These are phyloP conservation scores for Tridacna crocea DNA, from an alignment of 2,888 invertebrate genomes.

Conservation along the genomic window DNA sequence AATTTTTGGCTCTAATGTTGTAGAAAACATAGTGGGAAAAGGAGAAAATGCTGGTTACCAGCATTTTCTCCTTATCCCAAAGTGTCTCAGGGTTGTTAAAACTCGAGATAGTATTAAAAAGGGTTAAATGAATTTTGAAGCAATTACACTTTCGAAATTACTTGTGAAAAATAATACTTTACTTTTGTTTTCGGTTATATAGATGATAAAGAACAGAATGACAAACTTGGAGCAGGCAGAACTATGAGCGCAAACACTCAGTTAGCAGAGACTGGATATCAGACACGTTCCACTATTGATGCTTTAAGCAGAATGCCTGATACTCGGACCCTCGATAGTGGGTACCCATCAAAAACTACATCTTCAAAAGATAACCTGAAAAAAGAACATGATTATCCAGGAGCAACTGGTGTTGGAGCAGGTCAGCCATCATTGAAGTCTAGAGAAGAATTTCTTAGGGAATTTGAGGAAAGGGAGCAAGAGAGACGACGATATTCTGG, in stretches of 20 bases:
- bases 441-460: constrained; percentile 52
- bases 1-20: no score
- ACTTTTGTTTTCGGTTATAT: background rate
- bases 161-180: background rate
- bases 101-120: no score
- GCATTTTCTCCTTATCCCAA: no score
- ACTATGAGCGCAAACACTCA: background rate
- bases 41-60: no score
- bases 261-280: constrained; percentile 49
- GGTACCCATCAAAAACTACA: constrained; percentile 26
- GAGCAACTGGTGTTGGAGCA: constrained; percentile 10
- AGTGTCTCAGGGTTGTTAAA: no score
- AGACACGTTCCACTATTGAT: constrained; percentile 18
- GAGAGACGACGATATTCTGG: constrained; percentile 28
- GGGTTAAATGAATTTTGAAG: background rate
- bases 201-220: background rate
- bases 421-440: constrained; percentile 44
- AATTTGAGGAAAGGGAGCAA: constrained; percentile 46
- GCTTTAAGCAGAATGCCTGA: background rate
- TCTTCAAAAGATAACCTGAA: constrained; percentile 33
- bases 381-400: background rate
- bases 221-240: background rate
- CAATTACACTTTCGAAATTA: background rate
- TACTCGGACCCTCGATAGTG: background rate
- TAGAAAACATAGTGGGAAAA: no score